Evolutionary conservation across 2,113 vertebrate species (phyloP).

Genomic region (Cygnus buccinator): DNA sequence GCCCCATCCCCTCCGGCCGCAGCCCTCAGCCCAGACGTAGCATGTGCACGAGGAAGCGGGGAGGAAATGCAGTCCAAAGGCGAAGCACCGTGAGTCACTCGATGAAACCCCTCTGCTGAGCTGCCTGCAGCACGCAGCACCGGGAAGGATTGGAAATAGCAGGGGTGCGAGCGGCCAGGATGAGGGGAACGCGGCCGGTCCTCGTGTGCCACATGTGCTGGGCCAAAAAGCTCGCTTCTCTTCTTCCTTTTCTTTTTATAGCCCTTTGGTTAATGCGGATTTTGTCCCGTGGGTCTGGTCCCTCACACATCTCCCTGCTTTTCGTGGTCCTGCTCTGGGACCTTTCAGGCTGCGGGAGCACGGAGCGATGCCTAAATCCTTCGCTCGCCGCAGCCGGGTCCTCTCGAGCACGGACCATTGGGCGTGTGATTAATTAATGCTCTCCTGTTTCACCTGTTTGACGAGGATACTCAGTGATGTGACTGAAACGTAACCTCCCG

Average conservation of each 20-base stretch:
- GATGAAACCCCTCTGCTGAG: constrained; percentile 6
- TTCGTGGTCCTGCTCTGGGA: background rate
- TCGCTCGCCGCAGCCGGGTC: background rate
- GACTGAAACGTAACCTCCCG: constrained; percentile 13
- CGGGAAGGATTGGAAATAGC: background rate
- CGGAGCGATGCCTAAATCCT: background rate
- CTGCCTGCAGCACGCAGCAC: background rate
- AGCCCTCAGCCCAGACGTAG: background rate
- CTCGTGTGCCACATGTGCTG: background rate
- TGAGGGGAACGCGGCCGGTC: background rate
- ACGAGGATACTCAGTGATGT: background rate
- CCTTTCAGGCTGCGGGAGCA: background rate
- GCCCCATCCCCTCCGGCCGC: background rate
- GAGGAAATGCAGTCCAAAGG: background rate
- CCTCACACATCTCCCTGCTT: background rate
- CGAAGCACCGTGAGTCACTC: background rate
- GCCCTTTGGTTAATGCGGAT: background rate
- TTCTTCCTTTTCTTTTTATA: background rate
- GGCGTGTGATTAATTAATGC: constrained; percentile 30
- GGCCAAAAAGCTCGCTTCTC: accelerated
- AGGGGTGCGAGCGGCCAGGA: background rate
- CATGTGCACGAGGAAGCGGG: background rate
- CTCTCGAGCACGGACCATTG: background rate
- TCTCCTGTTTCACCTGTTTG: constrained; percentile 37
- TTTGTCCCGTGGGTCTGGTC: background rate